Evolutionary conservation across 2,888 invertebrate genomes (phyloP).

Genomic region (Orthosia cruda): DNA sequence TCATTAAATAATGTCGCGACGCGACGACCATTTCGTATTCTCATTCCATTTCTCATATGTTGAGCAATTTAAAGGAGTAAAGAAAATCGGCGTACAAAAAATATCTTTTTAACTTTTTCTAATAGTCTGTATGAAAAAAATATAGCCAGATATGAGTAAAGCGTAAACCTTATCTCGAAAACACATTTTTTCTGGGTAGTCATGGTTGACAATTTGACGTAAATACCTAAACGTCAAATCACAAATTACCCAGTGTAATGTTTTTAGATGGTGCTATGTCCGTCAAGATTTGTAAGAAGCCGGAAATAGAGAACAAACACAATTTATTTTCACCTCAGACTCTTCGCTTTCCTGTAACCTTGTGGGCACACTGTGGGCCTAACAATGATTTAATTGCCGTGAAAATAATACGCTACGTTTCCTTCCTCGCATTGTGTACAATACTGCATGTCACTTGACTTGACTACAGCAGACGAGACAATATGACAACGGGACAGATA

Average conservation of each 20-base stretch:
- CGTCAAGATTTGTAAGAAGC: background rate
- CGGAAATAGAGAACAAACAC: background rate
- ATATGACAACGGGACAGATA: background rate
- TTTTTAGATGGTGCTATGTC: no score
- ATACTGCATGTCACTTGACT: slow-evolving; percentile 58
- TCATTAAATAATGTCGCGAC: no score
- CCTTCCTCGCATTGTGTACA: slow-evolving; percentile 73
- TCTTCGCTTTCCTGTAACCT: slow-evolving; percentile 55
- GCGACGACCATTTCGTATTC: no score
- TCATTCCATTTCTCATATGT: no score
- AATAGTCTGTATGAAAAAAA: no score
- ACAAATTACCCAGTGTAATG: background rate
- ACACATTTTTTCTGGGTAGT: no score
- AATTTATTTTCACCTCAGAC: slow-evolving; percentile 35
- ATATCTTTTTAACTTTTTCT: no score
- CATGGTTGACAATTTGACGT: no score
- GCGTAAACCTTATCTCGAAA: no score
- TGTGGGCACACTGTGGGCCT: slow-evolving; percentile 28
- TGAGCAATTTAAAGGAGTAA: background rate
- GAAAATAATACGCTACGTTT: slow-evolving; percentile 64
- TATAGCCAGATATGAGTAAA: no score
- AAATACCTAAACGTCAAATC: no score
- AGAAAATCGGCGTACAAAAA: background rate
- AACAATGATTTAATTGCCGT: slow-evolving; percentile 57
- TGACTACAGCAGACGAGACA: slow-evolving; percentile 5